Evolutionary conservation across 2,113 vertebrate species (phyloP), one percentile per base, ranked within the genome.

Genomic region (Sardina pilchardus): DNA sequence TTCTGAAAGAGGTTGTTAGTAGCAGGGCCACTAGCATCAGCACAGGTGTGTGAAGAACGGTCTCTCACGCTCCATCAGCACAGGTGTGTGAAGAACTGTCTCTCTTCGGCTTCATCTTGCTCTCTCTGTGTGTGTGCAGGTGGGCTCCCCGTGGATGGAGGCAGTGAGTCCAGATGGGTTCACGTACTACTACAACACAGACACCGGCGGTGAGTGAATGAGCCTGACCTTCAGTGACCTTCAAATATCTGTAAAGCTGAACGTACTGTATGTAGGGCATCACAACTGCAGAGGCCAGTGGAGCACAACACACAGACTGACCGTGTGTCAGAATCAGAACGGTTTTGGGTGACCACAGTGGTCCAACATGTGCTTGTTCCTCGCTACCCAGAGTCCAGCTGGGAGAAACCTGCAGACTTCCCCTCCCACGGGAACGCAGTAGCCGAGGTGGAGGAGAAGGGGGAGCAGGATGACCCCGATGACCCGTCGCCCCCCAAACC

Each of bases 121-220:
- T 78, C 39, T 36, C 12, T 78, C 88, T 4, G 88, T 90, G 36
- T 4, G 88, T 90, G 36, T 88, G 24, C 10, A 78, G 90, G 88
- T 59, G 12, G 71, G 71, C 30, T 78, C 71, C 14, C 71, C 90
- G 24, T 99, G 98, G 98, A 92, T 96, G 85, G 97, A 98, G 93
- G 96, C 96, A 5, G 67, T 96, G 87, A 97, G 95, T 90, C 96
- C 98, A 88, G 97, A 99, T 85, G 98, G 98, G 43, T 95, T 94
- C 82, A 94, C 91, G 1, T 99, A 99, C 90, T 99, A 98, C 90
- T 99, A 98, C 90, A 99, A 98, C 93, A 93, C 94, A 85, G 92
- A 95, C 86, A 99, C 96, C 16, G 96, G 97, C 93, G 97, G 98
- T 99, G 90, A 90, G 93, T 78, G 34, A 0, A 34, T 0, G 39